These are phyloP conservation scores for Melanaphis sacchari DNA, from an alignment of 1,140 invertebrate species.

Conservation along the genomic window DNA sequence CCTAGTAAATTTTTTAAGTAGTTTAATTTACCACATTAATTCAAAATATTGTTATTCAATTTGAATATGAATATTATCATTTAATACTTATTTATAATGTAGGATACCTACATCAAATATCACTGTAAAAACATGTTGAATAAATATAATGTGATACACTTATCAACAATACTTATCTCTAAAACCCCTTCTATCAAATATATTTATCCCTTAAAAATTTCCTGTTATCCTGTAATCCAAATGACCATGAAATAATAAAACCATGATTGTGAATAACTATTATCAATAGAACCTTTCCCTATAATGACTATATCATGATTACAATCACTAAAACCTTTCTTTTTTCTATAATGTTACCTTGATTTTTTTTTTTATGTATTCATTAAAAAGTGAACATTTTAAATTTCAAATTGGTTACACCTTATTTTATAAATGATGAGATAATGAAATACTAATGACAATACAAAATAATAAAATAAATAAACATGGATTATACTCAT, in stretches of 20 bases:
- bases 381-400: not conserved
- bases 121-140: not conserved
- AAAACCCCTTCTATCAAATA: not conserved
- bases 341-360: not conserved
- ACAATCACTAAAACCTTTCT: constrained; percentile 11
- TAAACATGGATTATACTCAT: not conserved
- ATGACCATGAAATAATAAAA: not conserved
- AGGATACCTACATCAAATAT: too few species aligned
- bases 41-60: not conserved
- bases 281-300: not conserved
- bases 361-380: not conserved
- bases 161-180: not conserved
- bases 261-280: not conserved
- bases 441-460: not conserved
- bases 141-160: not conserved
- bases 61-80: not conserved
- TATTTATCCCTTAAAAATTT: not conserved
- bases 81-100: not conserved
- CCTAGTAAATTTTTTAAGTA: not conserved
- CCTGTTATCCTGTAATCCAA: not conserved
- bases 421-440: not conserved
- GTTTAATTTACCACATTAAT: not conserved
- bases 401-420: not conserved
- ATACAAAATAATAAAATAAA: not conserved
- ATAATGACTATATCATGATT: not conserved